Evolutionary conservation across 2,888 invertebrate species (phyloP), one percentile per base, ranked within the genome.

Genomic region (Rhopalosiphum nymphaeae): DNA sequence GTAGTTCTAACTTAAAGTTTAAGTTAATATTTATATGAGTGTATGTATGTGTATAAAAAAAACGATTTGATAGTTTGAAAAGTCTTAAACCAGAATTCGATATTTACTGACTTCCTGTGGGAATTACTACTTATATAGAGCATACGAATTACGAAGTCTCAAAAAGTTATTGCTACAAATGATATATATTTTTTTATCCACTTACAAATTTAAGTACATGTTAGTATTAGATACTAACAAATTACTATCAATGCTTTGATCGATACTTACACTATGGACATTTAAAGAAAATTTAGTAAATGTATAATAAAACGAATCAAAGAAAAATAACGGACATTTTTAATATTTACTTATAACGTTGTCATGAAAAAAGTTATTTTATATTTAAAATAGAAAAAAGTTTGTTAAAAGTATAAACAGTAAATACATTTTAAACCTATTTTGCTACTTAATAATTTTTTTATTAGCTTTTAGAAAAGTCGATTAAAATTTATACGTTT

Each of bases 391-490:
- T 36, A 49, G 29, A 53, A 13, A 36, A 84, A 91, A 42, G 36
- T 78, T 84, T 36, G 4, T 7, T 85, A 91, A 91, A 56, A 90
- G 61, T 61, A n/a, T 29, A 21, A 91, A 53, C 29, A 29, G 44
- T 78, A 91, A 91, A 84, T 56, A 26, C 42, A 56, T 91, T 91
- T 91, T 42, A 91, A 91, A 84, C 49, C 42, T 56, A 56, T 91
- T 84, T 91, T 56, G 84, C 42, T 56, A 84, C 84, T 53, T 85
- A 56, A 91, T 85, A 91, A 85, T 84, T 91, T 53, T 91, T 91
- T 91, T 84, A 91, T 91, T 91, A 56, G 91, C 53, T 44, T 91
- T 85, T 56, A 84, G 42, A 91, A 91, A 91, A 91, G 91, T 91
- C 91, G 84, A 91, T 91, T 84, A 91, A 91, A 91, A 91, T 84